Evolutionary conservation across 1,140 invertebrate species (phyloP), one percentile per base, ranked within the genome.

Genomic region (Thaumatotibia leucotreta): DNA sequence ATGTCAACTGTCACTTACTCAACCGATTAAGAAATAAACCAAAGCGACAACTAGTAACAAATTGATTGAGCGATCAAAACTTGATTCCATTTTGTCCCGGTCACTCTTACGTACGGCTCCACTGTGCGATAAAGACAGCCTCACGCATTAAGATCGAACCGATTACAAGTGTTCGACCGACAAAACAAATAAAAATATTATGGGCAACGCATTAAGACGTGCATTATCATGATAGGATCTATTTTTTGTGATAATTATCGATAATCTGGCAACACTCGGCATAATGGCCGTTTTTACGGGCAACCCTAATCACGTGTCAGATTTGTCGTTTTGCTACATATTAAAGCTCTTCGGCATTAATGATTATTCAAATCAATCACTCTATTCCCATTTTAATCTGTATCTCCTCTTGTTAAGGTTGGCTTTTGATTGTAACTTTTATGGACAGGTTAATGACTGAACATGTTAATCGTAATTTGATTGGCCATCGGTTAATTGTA

Each of bases 221-320:
- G 86, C 81, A 79, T 86, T 84, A 85, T 82, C 83, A 69, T 72
- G 86, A 87, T 88, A 87, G 73, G 80, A 89, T 89, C 84, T 76
- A 76, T 79, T 88, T 89, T 86, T 86, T 85, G 82, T 88, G 80
- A 86, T 86, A 88, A 89, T 89, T 88, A 88, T 87, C 80, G 84
- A 79, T 86, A 89, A 89, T 88, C 87, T 88, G 84, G 86, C 77
- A 89, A 89, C 85, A 88, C 79, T 84, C 74, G 79, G 71, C 76
- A 86, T 88, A 89, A 87, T 88, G 86, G 86, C 68, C 79, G 72
- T 83, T 83, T 82, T 82, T 83, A 79, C 71, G 77, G 74, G 83
- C 75, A 84, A 89, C 87, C 87, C 87, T 88, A 89, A 88, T 89
- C 87, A 89, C 68, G 77, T 85, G 87, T 88, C 87, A 87, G 87